phyloP scores from a whole-genome alignment of 2,888 invertebrate species.

The Tigriopus californicus region DNA sequence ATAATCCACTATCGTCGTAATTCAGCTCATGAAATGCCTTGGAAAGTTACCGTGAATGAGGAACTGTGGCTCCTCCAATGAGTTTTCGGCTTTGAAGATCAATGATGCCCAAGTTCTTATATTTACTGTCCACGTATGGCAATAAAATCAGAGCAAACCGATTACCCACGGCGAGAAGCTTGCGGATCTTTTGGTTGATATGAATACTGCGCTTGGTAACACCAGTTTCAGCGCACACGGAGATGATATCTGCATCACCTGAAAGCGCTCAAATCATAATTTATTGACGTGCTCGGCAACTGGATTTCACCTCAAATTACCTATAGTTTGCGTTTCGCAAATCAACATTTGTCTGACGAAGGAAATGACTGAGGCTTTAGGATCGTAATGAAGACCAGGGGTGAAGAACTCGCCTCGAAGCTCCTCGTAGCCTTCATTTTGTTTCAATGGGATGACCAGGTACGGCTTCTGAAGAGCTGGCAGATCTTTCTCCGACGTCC shows the following conservation, averaged over 20 bases:
- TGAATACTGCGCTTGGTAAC: background rate
- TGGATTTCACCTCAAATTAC: background rate
- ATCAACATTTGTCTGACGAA: constrained; percentile 11
- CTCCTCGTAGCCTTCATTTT: background rate
- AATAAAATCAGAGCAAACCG: constrained; percentile 12
- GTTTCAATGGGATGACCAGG: no score
- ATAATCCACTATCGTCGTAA: no score
- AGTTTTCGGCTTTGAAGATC: constrained; percentile 5
- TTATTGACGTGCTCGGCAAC: background rate
- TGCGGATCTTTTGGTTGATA: constrained; percentile 14
- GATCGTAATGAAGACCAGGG: constrained; percentile 9
- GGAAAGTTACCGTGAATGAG: constrained; percentile 1
- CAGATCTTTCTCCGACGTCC: background rate
- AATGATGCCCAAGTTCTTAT: constrained; percentile 5
- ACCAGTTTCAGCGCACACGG: background rate
- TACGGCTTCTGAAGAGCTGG: no score
- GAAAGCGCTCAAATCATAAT: no score
- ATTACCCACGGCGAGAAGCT: constrained; percentile 7
- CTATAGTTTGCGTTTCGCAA: constrained; percentile 11
- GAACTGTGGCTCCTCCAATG: constrained; percentile 12
- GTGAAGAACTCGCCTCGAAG: constrained; percentile 9
- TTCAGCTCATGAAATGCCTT: no score
- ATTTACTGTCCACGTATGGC: constrained; percentile 7
- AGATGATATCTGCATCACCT: background rate
- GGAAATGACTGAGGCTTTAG: background rate